Base-by-base conservation (phyloP, 1,140 invertebrate species). In the Neoseiulus cucumeris region DNA sequence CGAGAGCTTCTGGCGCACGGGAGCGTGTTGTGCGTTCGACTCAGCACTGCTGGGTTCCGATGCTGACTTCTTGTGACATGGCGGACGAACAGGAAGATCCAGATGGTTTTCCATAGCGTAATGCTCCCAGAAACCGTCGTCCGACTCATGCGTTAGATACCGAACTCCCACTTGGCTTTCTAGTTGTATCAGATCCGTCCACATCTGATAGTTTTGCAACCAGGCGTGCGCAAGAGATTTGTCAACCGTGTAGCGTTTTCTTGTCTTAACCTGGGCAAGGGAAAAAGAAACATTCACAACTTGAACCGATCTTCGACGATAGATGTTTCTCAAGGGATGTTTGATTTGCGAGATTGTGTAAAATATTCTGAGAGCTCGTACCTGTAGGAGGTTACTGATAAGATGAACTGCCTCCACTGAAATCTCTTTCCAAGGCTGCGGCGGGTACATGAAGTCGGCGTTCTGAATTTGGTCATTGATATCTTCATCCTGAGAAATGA, bases 401-500 rank as follows among this genome's bases (percentile, higher is more conserved):
- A 98, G 79, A 79, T 98, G 92, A 74, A 97, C 93, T 66, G 92
- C 94, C 79, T 95, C 87, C 42, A 84, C 83, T n/a, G 91, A 94
- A 72, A 98, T 92, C 76, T 97, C 91, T 73, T 91, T 90, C 95
- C 95, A 98, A 0, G 94, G 93, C 77, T 87, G 88, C 0, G 90
- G 87, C 17, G 95, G 95, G 81, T 97, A 99, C 95, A 99, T 98
- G 74, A 98, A 98, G 51, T 91, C 91, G 42, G 95, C 95, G 81
- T 98, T 98, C 79, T 97, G 91, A 70, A 98, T 98, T 78, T 98
- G 95, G 77, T 98, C 93, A 76, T 93, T 91, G 68, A 98, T 98
- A 76, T 98, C 94, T 80, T 98, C 95, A 78, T 98, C 94, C 78
- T 59, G 22, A 59, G 22, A 59, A 17, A 20, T n/a, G n/a, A n/a